Evolutionary conservation across 2,113 vertebrate species (phyloP).

Genomic region (Megalops atlanticus): DNA sequence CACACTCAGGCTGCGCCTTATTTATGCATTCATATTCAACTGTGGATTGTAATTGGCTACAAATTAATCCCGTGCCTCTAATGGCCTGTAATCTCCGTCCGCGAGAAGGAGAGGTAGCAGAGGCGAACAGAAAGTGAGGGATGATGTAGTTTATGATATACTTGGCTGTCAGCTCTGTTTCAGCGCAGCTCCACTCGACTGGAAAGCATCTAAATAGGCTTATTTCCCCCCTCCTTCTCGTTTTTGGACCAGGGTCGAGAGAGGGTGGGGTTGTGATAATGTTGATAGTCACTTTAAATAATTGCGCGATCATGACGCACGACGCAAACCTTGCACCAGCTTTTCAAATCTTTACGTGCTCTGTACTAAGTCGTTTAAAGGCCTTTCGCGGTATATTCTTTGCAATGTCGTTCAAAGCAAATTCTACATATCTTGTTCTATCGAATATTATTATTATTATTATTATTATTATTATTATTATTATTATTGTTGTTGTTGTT

Average conservation of each 20-base stretch:
- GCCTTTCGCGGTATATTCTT: not conserved
- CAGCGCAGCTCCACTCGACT: slow-evolving; percentile 70
- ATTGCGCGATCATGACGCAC: slow-evolving; percentile 62
- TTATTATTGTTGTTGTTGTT: not conserved
- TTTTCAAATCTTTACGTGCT: slow-evolving; percentile 17
- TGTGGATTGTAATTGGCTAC: slow-evolving; percentile 84
- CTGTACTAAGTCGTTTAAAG: not conserved
- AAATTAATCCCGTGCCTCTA: slow-evolving; percentile 83
- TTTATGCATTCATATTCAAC: slow-evolving; percentile 83
- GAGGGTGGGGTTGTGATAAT: slow-evolving; percentile 63
- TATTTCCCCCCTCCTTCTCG: slow-evolving; percentile 57
- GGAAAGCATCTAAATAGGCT: slow-evolving; percentile 80
- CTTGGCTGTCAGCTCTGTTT: slow-evolving; percentile 69
- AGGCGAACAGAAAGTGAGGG: slow-evolving; percentile 56
- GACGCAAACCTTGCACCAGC: slow-evolving; percentile 2
- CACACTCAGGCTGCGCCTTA: slow-evolving; percentile 59
- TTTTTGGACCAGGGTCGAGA: slow-evolving; percentile 25
- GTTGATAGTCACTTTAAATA: slow-evolving; percentile 68
- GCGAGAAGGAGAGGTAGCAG: slow-evolving; percentile 60
- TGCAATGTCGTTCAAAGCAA: not conserved
- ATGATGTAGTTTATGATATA: slow-evolving; percentile 68
- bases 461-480: slow-evolving; percentile 13
- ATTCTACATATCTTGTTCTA: not conserved
- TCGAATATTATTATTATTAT: slow-evolving; percentile 12
- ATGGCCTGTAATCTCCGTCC: slow-evolving; percentile 74